phyloP scores from a whole-genome alignment of 2,113 vertebrate species.

The Takifugu bimaculatus region DNA sequence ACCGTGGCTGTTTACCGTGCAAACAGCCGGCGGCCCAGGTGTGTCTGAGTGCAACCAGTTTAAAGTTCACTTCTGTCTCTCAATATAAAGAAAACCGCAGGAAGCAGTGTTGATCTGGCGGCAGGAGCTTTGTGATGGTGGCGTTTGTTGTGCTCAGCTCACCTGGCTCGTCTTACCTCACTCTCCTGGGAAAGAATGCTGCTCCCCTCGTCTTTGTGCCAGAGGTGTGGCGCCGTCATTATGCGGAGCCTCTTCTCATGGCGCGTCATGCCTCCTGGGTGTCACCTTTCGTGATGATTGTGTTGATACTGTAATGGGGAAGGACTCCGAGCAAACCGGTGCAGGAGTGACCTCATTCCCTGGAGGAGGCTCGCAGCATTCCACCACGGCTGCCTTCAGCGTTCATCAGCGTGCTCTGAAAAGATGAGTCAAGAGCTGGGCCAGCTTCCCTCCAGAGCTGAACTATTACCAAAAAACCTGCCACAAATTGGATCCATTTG shows the following conservation, averaged over 20 bases:
- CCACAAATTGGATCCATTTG: no score
- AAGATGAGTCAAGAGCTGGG: slow-evolving; percentile 27
- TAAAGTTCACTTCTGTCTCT: background rate
- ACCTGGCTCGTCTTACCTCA: slow-evolving; percentile 56
- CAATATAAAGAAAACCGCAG: no score
- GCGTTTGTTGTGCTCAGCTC: slow-evolving; percentile 44
- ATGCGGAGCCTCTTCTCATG: slow-evolving; percentile 43
- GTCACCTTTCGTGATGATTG: slow-evolving; percentile 55
- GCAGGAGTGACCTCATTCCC: slow-evolving; percentile 57
- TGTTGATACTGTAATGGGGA: slow-evolving; percentile 56
- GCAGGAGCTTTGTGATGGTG: no score
- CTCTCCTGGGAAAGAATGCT: slow-evolving; percentile 71
- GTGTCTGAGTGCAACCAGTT: slow-evolving; percentile 8
- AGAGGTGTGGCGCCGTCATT: slow-evolving; percentile 50
- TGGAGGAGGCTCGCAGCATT: slow-evolving; percentile 51
- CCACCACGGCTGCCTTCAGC: slow-evolving; percentile 53
- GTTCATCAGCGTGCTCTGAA: slow-evolving; percentile 37
- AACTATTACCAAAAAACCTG: no score
- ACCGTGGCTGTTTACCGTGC: slow-evolving; percentile 25
- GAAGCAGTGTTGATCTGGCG: no score
- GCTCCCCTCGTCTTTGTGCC: slow-evolving; percentile 50
- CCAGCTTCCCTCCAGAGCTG: slow-evolving; percentile 6
- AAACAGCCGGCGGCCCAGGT: slow-evolving; percentile 29
- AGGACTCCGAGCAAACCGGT: slow-evolving; percentile 59
- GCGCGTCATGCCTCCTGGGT: slow-evolving; percentile 42